Base-by-base conservation (phyloP, 2,888 invertebrate genomes). In the Holacanthella duospinosa region DNA sequence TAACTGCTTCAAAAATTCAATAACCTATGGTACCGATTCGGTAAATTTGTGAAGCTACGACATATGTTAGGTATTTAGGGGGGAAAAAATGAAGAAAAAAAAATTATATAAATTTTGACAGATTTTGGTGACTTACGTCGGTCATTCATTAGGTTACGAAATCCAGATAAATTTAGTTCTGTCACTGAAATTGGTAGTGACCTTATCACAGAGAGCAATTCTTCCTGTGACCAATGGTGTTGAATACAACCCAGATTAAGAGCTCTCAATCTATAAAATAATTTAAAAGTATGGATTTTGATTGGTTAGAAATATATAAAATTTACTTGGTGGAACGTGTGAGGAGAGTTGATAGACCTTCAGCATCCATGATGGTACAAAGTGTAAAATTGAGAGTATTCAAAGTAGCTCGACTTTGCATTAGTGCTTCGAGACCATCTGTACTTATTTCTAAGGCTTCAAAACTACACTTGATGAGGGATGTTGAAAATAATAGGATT, bases 331-430 rank as follows among this genome's bases (percentile, higher is more conserved):
- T 77, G 73, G 85, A 85, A 56, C 83, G 83, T 1, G 78, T 77
- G 60, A 87, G 76, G 73, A 93, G 80, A 60, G 80, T 77, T 16
- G 80, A 78, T 0, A 93, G 75, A 26, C 87, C 86, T 61, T 80
- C 78, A 0, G 82, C 78, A 21, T 84, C 82, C 6, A 93, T 76
- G 0, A 89, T 91, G 60, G 81, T 82, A 26, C 85, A 85, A 89
- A 92, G 89, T 0, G 89, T 84, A 74, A 93, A 78, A 79, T 94
- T 93, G 25, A 94, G 79, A 0, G 87, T 85, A 76, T 90, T 88
- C 68, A 94, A 26, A 1, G 59, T 77, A 55, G 85, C 79, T 56
- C 75, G 76, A 75, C 85, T 88, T 75, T 82, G 75, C 70, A 86
- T 83, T 64, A 93, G 84, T 59, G 86, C 80, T 64, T 80, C 76